These are phyloP conservation scores for Brevipalpus yothersi DNA, from an alignment of 1,140 invertebrate genomes.

Conservation along the genomic window DNA sequence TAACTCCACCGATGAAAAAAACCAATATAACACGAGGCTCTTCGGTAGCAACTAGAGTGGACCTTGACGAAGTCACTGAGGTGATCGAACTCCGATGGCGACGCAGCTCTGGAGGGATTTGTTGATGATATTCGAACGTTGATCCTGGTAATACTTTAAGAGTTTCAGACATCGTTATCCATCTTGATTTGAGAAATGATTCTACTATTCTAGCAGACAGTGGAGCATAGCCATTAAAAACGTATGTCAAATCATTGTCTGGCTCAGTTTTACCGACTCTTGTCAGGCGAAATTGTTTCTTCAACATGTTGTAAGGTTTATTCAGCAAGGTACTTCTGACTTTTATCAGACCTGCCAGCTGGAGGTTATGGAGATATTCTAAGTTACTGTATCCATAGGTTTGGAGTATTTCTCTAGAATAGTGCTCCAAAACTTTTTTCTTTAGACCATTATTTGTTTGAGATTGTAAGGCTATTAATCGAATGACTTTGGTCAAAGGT, in stretches of 20 bases:
- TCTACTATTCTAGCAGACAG: constrained; percentile 67
- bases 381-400: constrained; percentile 72
- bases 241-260: constrained; percentile 67
- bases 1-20: constrained; percentile 86
- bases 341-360: constrained; percentile 56
- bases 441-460: constrained; percentile 62
- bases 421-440: constrained; percentile 63
- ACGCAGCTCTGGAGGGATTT: constrained; percentile 21
- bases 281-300: constrained; percentile 9
- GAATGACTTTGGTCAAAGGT: constrained; percentile 48
- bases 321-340: neutral
- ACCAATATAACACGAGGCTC: constrained; percentile 49
- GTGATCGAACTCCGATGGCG: constrained; percentile 7
- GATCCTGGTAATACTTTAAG: constrained; percentile 35
- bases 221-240: constrained; percentile 75
- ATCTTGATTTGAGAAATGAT: constrained; percentile 52
- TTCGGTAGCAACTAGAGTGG: constrained; percentile 6
- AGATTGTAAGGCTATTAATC: constrained; percentile 70
- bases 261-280: constrained; percentile 10
- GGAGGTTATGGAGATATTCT: constrained; percentile 56
- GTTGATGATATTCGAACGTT: constrained; percentile 27
- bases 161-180: constrained; percentile 41
- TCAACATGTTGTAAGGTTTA: constrained; percentile 6
- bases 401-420: constrained; percentile 65
- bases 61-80: neutral